phyloP scores from a whole-genome alignment of 2,888 invertebrate species.

The Lissonota sp. region DNA sequence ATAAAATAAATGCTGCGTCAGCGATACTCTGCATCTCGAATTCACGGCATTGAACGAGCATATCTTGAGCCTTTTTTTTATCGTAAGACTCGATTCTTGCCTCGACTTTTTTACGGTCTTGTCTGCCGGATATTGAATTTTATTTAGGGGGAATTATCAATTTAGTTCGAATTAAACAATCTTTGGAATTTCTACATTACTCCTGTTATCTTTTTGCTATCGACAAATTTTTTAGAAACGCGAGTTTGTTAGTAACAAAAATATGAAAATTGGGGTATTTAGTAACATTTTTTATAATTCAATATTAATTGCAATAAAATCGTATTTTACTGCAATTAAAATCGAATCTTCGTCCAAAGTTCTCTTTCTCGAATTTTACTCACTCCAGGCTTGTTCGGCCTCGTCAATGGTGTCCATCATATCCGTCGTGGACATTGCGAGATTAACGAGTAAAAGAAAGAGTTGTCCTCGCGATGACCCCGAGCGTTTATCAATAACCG shows the following conservation, averaged over 20 bases:
- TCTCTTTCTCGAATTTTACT: slow-evolving; percentile 80
- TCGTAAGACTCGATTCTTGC: slow-evolving; percentile 65
- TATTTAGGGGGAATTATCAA: too few species aligned
- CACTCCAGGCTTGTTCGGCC: slow-evolving; percentile 88
- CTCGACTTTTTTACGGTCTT: slow-evolving; percentile 68
- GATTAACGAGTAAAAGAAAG: slow-evolving; percentile 13
- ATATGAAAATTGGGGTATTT: too few species aligned
- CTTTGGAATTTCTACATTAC: too few species aligned
- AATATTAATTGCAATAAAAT: not conserved
- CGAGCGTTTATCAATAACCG: slow-evolving; percentile 46
- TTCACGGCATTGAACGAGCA: slow-evolving; percentile 66
- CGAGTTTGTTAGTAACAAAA: too few species aligned
- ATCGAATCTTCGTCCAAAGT: not conserved
- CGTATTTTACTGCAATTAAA: too few species aligned
- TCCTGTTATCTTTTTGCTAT: too few species aligned
- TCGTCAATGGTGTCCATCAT: slow-evolving; percentile 87
- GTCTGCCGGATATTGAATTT: slow-evolving; percentile 61
- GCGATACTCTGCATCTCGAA: slow-evolving; percentile 71
- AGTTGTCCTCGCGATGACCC: slow-evolving; percentile 71
- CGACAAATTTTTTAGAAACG: too few species aligned
- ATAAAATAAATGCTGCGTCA: slow-evolving; percentile 70
- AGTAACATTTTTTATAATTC: slow-evolving; percentile 3
- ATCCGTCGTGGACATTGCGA: slow-evolving; percentile 84
- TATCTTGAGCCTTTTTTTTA: slow-evolving; percentile 62
- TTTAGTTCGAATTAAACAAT: too few species aligned